Evolutionary conservation across 2,888 invertebrate species (phyloP).

Genomic region (Caenorhabditis angaria): DNA sequence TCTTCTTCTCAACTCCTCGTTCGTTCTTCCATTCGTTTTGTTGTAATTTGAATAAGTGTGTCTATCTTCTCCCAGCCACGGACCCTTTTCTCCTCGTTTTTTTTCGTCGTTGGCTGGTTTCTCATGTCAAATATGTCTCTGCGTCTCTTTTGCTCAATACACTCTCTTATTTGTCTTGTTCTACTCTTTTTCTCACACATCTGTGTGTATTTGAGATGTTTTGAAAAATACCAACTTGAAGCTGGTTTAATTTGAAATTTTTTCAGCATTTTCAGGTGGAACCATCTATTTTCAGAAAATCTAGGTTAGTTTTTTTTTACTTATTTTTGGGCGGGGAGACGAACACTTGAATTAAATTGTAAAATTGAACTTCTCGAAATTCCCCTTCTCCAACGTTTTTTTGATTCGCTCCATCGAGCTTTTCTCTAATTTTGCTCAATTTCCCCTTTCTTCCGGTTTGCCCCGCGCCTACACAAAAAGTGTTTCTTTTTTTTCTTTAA

Average conservation of each 20-base stretch:
- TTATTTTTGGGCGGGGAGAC: too few relatives aligned
- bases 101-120: slow-evolving; percentile 11
- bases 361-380: slow-evolving; percentile 11
- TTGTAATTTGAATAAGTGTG: slow-evolving; percentile 6
- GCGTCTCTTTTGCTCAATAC: slow-evolving; percentile 2
- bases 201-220: slow-evolving; percentile 7
- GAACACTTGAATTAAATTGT: too few relatives aligned
- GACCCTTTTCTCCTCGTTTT: background rate
- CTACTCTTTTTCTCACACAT: slow-evolving; percentile 13
- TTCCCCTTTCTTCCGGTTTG: slow-evolving; percentile 8
- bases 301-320: too few relatives aligned
- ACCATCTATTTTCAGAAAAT: background rate
- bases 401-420: background rate
- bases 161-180: background rate
- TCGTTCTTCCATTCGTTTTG: slow-evolving; percentile 1
- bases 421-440: slow-evolving; percentile 11
- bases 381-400: background rate
- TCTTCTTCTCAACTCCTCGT: too few relatives aligned
- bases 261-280: background rate
- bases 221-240: background rate
- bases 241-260: background rate
- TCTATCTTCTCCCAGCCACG: background rate
- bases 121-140: slow-evolving; percentile 7
- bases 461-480: background rate
- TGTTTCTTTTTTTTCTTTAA: background rate